These are phyloP conservation scores for Pica pica DNA, from an alignment of 2,113 vertebrate species.

Conservation along the genomic window DNA sequence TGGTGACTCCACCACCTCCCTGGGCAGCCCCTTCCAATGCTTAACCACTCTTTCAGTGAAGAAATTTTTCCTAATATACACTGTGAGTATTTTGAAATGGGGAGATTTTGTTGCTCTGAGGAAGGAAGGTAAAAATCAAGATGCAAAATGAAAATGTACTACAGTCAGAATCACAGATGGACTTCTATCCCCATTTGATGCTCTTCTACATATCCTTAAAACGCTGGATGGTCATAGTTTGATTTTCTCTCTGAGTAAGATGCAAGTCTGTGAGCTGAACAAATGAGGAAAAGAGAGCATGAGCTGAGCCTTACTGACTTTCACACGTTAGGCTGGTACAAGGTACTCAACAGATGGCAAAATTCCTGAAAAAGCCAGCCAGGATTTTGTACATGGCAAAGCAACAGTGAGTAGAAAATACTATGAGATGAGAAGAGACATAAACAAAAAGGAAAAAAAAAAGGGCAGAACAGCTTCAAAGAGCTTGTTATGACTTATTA, in stretches of 20 bases:
- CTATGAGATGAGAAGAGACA: not conserved
- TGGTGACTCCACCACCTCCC: not conserved
- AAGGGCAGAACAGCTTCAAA: not conserved
- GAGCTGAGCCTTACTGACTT: not conserved
- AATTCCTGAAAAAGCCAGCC: constrained; percentile 19
- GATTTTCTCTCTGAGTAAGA: not conserved
- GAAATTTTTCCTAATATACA: not conserved
- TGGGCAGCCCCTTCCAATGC: not conserved
- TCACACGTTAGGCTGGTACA: not conserved
- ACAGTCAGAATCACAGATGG: not conserved
- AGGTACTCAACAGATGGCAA: constrained; percentile 35
- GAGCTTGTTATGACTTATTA: not conserved
- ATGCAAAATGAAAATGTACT: not conserved
- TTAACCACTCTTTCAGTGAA: not conserved
- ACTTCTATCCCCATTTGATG: not conserved
- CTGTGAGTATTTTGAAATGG: not conserved
- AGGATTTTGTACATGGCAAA: not conserved
- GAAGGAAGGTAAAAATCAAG: not conserved
- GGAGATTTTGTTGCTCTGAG: not conserved
- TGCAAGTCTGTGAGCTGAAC: not conserved
- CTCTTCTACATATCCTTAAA: not conserved
- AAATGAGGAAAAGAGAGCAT: not conserved
- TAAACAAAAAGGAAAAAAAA: not conserved
- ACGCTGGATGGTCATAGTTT: not conserved
- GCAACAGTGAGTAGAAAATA: constrained; percentile 9